Conservation (phyloP, 92 coral and sea anemone species). For the Parazoanthus darwini region DNA sequence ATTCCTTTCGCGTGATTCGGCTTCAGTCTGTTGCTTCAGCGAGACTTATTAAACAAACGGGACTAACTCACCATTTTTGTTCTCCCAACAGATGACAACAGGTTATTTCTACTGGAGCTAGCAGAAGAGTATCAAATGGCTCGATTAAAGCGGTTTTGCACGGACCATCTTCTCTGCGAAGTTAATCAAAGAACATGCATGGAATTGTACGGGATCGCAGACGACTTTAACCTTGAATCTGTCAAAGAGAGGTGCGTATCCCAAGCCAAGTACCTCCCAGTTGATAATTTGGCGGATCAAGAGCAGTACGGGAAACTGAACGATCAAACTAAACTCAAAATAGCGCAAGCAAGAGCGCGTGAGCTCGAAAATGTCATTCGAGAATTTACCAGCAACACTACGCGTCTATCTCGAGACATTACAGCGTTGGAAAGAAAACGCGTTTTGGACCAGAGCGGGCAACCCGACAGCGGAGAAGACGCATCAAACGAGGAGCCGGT, state of each 20-base stretch:
- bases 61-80: background rate
- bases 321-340: constrained; percentile 62
- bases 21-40: too few relatives aligned
- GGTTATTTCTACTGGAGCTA: constrained; percentile 66
- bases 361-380: constrained; percentile 71
- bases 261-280: constrained; percentile 59
- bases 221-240: constrained; percentile 57
- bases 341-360: constrained; percentile 55
- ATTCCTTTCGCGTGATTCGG: too few relatives aligned
- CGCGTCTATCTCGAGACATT: constrained; percentile 50
- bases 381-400: constrained; percentile 67
- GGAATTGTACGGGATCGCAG: constrained; percentile 64
- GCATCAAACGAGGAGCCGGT: constrained; percentile 8
- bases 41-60: too few relatives aligned
- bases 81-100: constrained; percentile 48
- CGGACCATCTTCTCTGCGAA: constrained; percentile 62
- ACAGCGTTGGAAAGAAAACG: constrained; percentile 31
- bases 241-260: constrained; percentile 56
- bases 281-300: constrained; percentile 51
- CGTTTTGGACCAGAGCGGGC: constrained; percentile 20
- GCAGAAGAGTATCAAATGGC: constrained; percentile 85
- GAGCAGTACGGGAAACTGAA: constrained; percentile 55
- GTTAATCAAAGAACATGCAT: constrained; percentile 66
- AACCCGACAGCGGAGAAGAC: background rate
- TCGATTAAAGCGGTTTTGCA: constrained; percentile 64